A percentile compares a stretch with the other conserved stretches of the same genome.
Evolutionary conservation across 2,797 vertebrate genomes (phyloP).

Genomic region (Cuniculus paca): DNA sequence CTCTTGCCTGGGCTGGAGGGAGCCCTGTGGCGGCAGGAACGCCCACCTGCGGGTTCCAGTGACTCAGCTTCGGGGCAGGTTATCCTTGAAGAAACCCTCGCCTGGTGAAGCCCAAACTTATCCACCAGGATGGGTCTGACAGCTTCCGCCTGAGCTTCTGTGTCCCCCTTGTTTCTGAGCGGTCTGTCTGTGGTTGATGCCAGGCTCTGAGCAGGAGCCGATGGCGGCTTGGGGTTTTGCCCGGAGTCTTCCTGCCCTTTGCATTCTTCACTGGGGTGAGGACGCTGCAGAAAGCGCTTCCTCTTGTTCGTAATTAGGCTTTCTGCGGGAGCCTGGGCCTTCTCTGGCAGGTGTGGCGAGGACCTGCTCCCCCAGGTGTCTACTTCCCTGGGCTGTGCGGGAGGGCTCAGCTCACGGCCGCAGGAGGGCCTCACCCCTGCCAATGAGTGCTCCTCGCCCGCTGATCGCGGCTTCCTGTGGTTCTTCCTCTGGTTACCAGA

Average conservation of each 20-base stretch:
- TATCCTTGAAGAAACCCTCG: background rate
- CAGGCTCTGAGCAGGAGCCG: background rate
- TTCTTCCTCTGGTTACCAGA: rapidly evolving
- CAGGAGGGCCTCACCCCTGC: background rate
- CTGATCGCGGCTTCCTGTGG: no score
- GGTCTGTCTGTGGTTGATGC: background rate
- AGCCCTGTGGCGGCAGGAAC: background rate
- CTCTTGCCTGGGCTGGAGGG: background rate
- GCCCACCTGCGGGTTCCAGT: background rate
- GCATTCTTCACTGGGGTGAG: background rate
- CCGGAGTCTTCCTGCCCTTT: background rate
- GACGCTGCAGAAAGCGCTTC: background rate
- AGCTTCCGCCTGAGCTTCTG: background rate
- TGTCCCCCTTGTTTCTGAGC: background rate
- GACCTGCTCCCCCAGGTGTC: background rate
- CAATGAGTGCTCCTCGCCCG: rapidly evolving
- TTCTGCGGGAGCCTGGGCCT: background rate
- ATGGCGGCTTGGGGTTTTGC: background rate
- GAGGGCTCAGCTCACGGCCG: background rate
- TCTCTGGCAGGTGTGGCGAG: background rate
- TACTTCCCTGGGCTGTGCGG: background rate
- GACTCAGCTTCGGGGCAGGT: background rate
- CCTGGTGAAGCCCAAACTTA: background rate
- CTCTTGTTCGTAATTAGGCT: background rate
- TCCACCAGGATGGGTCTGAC: conserved; percentile 17